A percentile compares a stretch with the other conserved stretches of the same genome.
Conservation (phyloP, 2,113 vertebrate genomes). For the Megaceryle torquata region DNA sequence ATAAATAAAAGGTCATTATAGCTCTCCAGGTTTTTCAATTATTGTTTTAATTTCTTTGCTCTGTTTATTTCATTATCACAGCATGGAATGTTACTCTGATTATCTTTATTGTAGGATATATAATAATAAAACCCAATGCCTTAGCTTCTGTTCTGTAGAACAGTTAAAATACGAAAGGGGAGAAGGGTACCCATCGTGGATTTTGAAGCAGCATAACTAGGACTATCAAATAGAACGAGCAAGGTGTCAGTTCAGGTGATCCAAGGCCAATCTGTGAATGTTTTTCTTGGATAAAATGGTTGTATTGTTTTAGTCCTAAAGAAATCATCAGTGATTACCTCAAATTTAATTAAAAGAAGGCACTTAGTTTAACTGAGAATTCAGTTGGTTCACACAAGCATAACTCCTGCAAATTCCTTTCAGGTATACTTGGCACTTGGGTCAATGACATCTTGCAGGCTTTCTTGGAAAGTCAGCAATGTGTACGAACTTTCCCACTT, state of each 20-base stretch:
- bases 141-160: neutral
- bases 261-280: neutral
- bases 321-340: neutral
- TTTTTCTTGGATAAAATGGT: neutral
- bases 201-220: neutral
- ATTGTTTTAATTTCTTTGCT: constrained; percentile 29
- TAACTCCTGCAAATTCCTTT: neutral
- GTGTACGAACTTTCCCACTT: neutral
- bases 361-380: neutral
- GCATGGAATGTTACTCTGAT: neutral
- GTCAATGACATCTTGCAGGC: neutral
- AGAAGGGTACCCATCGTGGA: accelerated
- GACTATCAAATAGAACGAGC: neutral
- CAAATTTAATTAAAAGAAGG: neutral
- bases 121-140: neutral
- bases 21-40: constrained; percentile 23
- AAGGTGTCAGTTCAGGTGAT: neutral
- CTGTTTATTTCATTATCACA: constrained; percentile 15
- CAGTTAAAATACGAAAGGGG: neutral
- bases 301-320: neutral
- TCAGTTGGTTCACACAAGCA: neutral
- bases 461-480: neutral
- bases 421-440: neutral
- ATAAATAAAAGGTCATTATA: constrained; percentile 30
- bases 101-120: neutral